Evolutionary conservation across 2,888 invertebrate genomes (phyloP).

Genomic region (Cremastinae sp.): DNA sequence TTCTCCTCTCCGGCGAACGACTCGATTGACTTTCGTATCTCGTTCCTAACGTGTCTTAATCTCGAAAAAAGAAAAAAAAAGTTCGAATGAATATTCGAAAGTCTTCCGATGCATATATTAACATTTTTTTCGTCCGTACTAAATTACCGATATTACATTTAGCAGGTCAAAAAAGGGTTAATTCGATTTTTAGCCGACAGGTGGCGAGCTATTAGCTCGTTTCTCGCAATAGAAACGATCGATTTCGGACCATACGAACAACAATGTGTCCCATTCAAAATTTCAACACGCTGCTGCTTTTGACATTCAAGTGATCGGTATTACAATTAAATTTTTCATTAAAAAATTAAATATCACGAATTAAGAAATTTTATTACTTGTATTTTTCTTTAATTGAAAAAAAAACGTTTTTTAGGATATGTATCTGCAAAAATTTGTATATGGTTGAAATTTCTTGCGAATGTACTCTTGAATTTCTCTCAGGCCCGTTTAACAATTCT

Average conservation of each 20-base stretch:
- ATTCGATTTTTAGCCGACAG: neutral
- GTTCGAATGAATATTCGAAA: conserved; percentile 35
- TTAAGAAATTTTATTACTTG: too few relatives aligned
- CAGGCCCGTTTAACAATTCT: neutral
- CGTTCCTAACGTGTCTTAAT: conserved; percentile 28
- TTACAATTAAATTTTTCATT: too few relatives aligned
- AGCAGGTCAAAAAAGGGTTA: neutral
- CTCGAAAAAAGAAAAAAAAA: conserved; percentile 21
- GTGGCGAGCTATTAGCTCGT: neutral
- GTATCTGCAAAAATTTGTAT: too few relatives aligned
- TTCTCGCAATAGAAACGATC: neutral
- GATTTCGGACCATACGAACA: too few relatives aligned
- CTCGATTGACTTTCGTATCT: conserved; percentile 43
- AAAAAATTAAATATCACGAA: too few relatives aligned
- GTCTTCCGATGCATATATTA: conserved; percentile 15
- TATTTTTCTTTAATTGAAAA: too few relatives aligned
- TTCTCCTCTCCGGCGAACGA: conserved; percentile 34
- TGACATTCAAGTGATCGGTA: too few relatives aligned
- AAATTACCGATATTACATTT: conserved; percentile 19
- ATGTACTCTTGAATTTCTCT: too few relatives aligned
- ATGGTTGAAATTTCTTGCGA: too few relatives aligned
- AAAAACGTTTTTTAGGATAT: too few relatives aligned
- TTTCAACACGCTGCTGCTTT: too few relatives aligned
- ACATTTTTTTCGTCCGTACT: neutral
- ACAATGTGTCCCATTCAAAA: too few relatives aligned